Conservation (phyloP, 2,113 vertebrate genomes). For the Columbina picui region DNA sequence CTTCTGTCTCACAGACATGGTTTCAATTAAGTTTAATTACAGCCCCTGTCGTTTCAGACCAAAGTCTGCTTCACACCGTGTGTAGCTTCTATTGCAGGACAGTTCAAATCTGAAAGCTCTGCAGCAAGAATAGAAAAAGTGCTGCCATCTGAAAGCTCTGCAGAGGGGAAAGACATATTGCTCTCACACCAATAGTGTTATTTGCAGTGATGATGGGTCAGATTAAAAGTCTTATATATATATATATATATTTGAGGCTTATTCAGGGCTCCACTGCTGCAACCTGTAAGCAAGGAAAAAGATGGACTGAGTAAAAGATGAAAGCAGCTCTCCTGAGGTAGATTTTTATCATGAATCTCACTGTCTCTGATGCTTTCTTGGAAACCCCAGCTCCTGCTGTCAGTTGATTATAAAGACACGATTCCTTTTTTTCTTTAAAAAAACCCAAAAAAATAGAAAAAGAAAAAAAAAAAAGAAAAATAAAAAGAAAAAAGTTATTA, state of each 20-base stretch:
- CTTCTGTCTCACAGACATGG: conserved; percentile 27
- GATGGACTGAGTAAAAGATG: conserved; percentile 7
- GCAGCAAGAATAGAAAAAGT: neutral
- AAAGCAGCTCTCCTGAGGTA: conserved; percentile 30
- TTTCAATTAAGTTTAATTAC: conserved; percentile 60
- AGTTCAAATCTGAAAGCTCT: conserved; percentile 27
- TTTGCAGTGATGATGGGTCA: neutral
- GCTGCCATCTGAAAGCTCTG: neutral
- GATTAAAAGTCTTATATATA: neutral
- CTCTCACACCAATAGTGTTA: neutral
- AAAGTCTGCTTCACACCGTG: conserved; percentile 36
- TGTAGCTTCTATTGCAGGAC: conserved; percentile 7
- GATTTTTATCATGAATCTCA: conserved; percentile 23
- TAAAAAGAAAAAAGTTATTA: neutral
- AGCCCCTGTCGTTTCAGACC: conserved; percentile 40
- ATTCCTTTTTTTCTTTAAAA: neutral
- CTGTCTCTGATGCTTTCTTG: neutral
- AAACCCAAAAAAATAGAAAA: neutral
- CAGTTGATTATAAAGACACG: conserved; percentile 32
- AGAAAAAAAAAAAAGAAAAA: neutral
- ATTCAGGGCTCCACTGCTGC: neutral
- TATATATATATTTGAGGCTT: neutral
- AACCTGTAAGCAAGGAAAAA: conserved; percentile 37
- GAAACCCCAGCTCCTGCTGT: neutral
- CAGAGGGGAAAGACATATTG: neutral